Percentiles rank a stretch among this genome's conserved stretches.
These are phyloP conservation scores for Drosophila seclusa DNA, from an alignment of 2,888 invertebrate genomes.

Conservation along the genomic window DNA sequence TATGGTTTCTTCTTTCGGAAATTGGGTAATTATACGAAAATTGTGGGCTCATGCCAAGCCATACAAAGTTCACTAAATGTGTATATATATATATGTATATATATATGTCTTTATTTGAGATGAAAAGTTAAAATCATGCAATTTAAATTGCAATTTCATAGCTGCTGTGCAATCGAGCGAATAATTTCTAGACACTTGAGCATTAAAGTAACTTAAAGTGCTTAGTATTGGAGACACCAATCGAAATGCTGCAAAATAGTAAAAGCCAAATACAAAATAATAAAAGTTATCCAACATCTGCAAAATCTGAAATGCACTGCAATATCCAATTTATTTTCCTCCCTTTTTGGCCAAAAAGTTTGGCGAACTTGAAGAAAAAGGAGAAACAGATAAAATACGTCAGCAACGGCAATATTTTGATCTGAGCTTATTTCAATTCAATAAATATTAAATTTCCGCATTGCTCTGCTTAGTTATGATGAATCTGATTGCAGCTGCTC, in stretches of 20 bases:
- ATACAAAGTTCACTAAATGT: background rate
- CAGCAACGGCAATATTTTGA: constrained; percentile 16
- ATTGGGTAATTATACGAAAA: constrained; percentile 35
- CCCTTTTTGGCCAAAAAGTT: constrained; percentile 33
- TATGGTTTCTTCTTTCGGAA: constrained; percentile 13
- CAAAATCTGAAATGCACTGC: constrained; percentile 19
- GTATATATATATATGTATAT: background rate
- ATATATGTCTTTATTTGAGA: background rate
- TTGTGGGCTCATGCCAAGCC: constrained; percentile 4
- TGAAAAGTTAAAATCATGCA: constrained; percentile 13
- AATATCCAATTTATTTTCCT: constrained; percentile 37
- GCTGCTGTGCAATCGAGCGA: constrained; percentile 33
- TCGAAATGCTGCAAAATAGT: constrained; percentile 22
- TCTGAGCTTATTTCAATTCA: constrained; percentile 40
- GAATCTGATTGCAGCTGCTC: constrained; percentile 33
- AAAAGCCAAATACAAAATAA: constrained; percentile 11
- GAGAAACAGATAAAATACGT: constrained; percentile 1
- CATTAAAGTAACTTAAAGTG: constrained; percentile 28
- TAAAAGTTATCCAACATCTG: constrained; percentile 34
- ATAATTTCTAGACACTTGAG: constrained; percentile 10
- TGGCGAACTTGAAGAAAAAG: background rate
- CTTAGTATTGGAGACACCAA: constrained; percentile 31
- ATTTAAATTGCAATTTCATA: constrained; percentile 27
- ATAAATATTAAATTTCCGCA: constrained; percentile 49
- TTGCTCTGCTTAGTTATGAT: constrained; percentile 5